Percentiles rank a stretch among this genome's conserved stretches.
Evolutionary conservation across 1,140 invertebrate genomes (phyloP).

Genomic region (Acromyrmex echinatior): DNA sequence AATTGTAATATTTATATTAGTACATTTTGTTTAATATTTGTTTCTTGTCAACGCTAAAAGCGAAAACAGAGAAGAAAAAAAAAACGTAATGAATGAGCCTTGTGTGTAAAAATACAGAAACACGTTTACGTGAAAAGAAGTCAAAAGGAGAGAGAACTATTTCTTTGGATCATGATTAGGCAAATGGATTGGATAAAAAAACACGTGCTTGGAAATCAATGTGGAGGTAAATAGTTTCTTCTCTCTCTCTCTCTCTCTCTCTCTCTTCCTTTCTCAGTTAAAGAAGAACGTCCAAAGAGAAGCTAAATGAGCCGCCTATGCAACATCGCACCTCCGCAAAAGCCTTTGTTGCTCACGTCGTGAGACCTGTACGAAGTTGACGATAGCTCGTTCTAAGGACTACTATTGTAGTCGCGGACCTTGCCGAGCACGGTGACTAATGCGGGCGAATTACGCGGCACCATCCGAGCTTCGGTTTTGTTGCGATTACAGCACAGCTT

Average conservation of each 20-base stretch:
- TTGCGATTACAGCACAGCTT: conserved; percentile 23
- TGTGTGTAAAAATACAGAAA: neutral
- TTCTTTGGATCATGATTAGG: conserved; percentile 5
- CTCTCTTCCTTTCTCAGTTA: neutral
- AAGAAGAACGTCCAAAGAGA: conserved; percentile 15
- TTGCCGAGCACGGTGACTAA: neutral
- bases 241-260: neutral
- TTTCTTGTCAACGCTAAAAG: neutral
- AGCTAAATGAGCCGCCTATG: conserved; percentile 18
- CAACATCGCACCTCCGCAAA: conserved; percentile 13
- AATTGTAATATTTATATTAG: conserved; percentile 38
- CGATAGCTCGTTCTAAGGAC: conserved; percentile 42
- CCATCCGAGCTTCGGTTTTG: conserved; percentile 61
- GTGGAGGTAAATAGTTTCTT: neutral
- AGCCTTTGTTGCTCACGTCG: conserved; percentile 50
- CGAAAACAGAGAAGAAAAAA: neutral
- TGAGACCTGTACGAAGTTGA: conserved; percentile 45
- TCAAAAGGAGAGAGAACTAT: neutral
- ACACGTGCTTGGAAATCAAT: neutral
- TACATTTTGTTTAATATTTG: neutral
- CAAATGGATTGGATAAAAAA: conserved; percentile 2
- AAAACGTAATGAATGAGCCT: neutral
- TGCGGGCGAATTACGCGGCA: conserved; percentile 62
- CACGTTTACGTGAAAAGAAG: neutral
- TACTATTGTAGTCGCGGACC: conserved; percentile 44